phyloP scores from a whole-genome alignment of 2,113 vertebrate species.

The Rafetus swinhoei region DNA sequence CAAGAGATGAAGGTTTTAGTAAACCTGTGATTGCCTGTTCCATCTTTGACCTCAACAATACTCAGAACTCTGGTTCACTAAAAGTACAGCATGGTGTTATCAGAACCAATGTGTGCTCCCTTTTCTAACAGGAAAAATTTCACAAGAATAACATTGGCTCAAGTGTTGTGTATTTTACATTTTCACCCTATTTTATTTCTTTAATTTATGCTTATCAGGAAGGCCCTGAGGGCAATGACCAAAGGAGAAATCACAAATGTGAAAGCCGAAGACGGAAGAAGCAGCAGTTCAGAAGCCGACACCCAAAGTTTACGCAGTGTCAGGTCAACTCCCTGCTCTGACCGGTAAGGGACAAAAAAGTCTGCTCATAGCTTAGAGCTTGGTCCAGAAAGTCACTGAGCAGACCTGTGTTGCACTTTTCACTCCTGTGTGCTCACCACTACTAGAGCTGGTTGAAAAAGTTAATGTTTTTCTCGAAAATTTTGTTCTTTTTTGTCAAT shows the following conservation, averaged over 20 bases:
- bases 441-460: neutral
- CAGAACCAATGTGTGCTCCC: neutral
- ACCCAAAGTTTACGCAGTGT: conserved; percentile 70
- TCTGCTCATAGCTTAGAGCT: rapidly evolving
- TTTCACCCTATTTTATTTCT: neutral
- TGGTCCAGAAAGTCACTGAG: rapidly evolving
- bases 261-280: conserved; percentile 68
- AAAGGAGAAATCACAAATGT: conserved; percentile 80
- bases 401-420: neutral
- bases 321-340: conserved; percentile 71
- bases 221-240: conserved; percentile 63
- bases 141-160: neutral
- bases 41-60: neutral
- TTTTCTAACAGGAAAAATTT: neutral
- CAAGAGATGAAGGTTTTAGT: neutral
- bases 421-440: neutral
- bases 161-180: neutral
- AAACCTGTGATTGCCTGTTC: neutral
- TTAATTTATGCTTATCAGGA: conserved; percentile 71
- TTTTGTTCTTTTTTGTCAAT: rapidly evolving
- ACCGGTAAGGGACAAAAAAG: conserved; percentile 77
- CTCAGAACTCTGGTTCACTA: neutral
- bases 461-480: neutral
- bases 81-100: neutral
- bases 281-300: conserved; percentile 77